Percentiles rank a stretch among this genome's conserved stretches.
Conservation (phyloP, 1,140 invertebrate species). For the Drosophila serrata region DNA sequence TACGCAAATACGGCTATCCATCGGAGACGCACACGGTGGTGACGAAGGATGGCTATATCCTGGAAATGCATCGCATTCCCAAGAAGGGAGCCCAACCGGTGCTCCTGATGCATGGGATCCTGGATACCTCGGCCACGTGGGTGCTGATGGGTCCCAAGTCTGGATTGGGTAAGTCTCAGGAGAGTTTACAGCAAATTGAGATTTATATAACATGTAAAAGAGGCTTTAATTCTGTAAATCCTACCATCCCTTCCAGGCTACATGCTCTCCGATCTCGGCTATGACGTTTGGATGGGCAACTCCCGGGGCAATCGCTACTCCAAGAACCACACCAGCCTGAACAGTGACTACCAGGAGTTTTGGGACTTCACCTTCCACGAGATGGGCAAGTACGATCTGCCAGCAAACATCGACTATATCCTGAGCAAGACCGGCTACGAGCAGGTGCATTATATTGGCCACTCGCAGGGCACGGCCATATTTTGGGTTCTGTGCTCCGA, state of each 20-base stretch:
- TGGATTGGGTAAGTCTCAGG: slow-evolving; percentile 85
- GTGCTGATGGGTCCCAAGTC: slow-evolving; percentile 90
- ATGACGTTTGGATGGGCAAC: slow-evolving; percentile 92
- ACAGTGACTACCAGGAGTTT: slow-evolving; percentile 88
- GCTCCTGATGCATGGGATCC: slow-evolving; percentile 90
- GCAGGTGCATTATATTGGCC: slow-evolving; percentile 89
- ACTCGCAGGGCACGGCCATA: slow-evolving; percentile 89
- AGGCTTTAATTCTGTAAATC: background rate
- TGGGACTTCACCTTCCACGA: slow-evolving; percentile 94
- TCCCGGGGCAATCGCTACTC: slow-evolving; percentile 89
- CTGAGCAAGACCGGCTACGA: slow-evolving; percentile 87
- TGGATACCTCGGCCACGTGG: slow-evolving; percentile 90
- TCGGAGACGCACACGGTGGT: slow-evolving; percentile 86
- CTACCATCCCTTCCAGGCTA: slow-evolving; percentile 80
- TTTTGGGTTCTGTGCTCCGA: slow-evolving; percentile 88
- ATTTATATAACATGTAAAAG: background rate
- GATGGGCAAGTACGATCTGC: slow-evolving; percentile 91
- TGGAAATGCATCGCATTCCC: slow-evolving; percentile 87
- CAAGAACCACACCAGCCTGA: slow-evolving; percentile 86
- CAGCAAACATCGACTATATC: slow-evolving; percentile 91
- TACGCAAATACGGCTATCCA: slow-evolving; percentile 87
- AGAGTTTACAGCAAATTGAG: too few relatives aligned
- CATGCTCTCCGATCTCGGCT: slow-evolving; percentile 86
- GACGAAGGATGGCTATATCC: slow-evolving; percentile 87
- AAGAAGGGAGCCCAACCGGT: slow-evolving; percentile 83